Percentiles rank a stretch among this genome's conserved stretches.
Conservation (phyloP, 2,797 vertebrate genomes). For the Atherinosoma microstoma region DNA sequence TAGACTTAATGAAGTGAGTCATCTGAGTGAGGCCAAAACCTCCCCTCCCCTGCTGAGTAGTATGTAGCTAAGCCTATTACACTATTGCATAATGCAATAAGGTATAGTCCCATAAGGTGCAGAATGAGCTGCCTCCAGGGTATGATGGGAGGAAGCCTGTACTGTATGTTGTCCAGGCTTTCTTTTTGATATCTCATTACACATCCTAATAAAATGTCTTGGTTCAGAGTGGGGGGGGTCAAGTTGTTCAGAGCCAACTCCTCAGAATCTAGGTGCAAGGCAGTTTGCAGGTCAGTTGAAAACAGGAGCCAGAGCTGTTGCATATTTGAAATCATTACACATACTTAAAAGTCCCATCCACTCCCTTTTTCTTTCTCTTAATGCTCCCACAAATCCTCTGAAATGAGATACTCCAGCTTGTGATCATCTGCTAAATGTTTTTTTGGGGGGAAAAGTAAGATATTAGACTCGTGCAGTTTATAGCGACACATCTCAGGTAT, state of each 20-base stretch:
- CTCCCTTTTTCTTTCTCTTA: neutral
- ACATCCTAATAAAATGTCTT: constrained; percentile 45
- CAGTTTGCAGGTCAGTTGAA: neutral
- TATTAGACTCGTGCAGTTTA: neutral
- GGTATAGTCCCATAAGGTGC: constrained; percentile 66
- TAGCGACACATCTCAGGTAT: neutral
- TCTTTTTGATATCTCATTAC: constrained; percentile 52
- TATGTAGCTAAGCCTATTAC: constrained; percentile 70
- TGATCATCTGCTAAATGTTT: neutral
- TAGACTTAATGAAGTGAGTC: constrained; percentile 74
- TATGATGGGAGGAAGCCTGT: constrained; percentile 9
- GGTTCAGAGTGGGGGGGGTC: constrained; percentile 19
- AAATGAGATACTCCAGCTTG: neutral
- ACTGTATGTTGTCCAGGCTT: constrained; percentile 39
- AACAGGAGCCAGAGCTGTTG: neutral
- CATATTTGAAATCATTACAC: neutral
- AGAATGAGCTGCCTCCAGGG: constrained; percentile 43
- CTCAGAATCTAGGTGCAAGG: neutral
- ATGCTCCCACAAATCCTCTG: neutral
- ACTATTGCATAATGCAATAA: constrained; percentile 69
- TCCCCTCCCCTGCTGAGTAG: constrained; percentile 46
- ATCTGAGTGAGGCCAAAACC: constrained; percentile 54
- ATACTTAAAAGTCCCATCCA: too few species aligned
- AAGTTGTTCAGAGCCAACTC: constrained; percentile 31
- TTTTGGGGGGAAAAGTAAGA: neutral